Conservation (phyloP, 2,113 vertebrate genomes). For the Eudorcas thomsonii region DNA sequence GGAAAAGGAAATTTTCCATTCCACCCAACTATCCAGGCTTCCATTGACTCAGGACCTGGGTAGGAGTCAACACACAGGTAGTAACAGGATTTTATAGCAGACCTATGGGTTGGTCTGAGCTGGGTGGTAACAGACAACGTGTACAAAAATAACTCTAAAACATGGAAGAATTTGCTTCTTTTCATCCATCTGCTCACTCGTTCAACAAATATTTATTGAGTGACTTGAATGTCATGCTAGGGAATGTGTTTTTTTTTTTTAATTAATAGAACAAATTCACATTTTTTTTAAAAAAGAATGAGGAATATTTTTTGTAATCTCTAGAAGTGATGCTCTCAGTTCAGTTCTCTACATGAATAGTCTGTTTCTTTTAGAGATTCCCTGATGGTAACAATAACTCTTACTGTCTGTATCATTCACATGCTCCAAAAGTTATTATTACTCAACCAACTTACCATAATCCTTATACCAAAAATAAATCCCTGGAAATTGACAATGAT, state of each 20-base stretch:
- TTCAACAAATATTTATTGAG: constrained; percentile 54
- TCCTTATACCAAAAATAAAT: not conserved
- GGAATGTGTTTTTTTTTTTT: not conserved
- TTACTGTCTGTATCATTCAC: not conserved
- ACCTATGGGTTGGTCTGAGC: not conserved
- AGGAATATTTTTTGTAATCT: not conserved
- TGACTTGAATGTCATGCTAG: not conserved
- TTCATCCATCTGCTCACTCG: not conserved
- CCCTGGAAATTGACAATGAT: not conserved
- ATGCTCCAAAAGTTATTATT: not conserved
- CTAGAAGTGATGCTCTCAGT: not conserved
- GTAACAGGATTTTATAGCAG: not conserved
- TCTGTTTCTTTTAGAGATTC: not conserved
- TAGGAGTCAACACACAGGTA: not conserved
- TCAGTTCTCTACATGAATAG: not conserved
- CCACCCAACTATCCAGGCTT: not conserved
- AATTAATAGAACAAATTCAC: not conserved
- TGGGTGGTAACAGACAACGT: not conserved
- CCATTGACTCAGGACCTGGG: not conserved
- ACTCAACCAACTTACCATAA: not conserved
- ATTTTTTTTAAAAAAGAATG: not conserved
- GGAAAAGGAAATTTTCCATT: not conserved
- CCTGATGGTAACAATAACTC: not conserved
- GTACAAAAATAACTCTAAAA: constrained; percentile 30
- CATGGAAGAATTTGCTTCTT: not conserved